A percentile compares a stretch with the other conserved stretches of the same genome.
Evolutionary conservation across 1,140 invertebrate species (phyloP).

Genomic region (Neodiprion pinetum): DNA sequence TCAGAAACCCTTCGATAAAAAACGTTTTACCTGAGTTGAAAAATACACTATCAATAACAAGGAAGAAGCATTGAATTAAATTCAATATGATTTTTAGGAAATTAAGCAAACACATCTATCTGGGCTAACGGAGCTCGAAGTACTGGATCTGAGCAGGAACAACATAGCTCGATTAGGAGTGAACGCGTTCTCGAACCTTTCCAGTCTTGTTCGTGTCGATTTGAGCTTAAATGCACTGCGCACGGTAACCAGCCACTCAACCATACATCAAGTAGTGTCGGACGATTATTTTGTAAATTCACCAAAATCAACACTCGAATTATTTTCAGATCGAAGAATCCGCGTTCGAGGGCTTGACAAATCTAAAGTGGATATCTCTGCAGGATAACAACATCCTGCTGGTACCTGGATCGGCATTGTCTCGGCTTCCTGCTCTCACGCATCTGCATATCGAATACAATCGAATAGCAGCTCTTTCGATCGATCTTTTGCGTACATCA

Average conservation of each 20-base stretch:
- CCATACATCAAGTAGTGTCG: not conserved
- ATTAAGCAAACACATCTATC: conserved; percentile 73
- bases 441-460: conserved; percentile 85
- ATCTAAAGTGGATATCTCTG: conserved; percentile 79
- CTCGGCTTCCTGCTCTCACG: conserved; percentile 74
- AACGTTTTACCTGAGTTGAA: no score
- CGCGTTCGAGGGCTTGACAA: conserved; percentile 80
- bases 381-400: conserved; percentile 88
- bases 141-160: conserved; percentile 84
- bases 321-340: conserved; percentile 81
- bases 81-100: conserved; percentile 60
- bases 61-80: conserved; percentile 10
- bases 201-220: conserved; percentile 75
- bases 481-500: conserved; percentile 74
- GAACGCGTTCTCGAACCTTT: conserved; percentile 79
- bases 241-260: conserved; percentile 69
- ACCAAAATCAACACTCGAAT: not conserved
- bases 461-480: conserved; percentile 83
- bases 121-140: conserved; percentile 71
- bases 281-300: conserved; percentile 12
- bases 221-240: conserved; percentile 85
- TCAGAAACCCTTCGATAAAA: no score
- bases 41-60: no score
- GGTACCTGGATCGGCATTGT: conserved; percentile 80
- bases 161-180: conserved; percentile 80